Evolutionary conservation across 2,797 vertebrate species (phyloP).

Genomic region (Harpagifer antarcticus): DNA sequence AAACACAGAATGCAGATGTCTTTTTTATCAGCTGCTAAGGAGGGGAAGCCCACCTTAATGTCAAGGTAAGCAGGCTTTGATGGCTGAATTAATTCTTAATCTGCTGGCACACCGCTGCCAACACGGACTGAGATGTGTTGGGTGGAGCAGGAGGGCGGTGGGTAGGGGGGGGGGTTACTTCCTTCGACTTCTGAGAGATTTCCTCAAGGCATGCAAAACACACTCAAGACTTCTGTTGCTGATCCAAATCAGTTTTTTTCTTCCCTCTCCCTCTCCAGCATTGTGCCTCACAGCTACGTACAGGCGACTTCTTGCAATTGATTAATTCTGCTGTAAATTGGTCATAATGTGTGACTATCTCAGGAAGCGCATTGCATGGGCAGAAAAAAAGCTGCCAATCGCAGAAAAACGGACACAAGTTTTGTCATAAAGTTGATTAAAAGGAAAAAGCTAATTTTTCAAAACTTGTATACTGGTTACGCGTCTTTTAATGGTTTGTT

Average conservation of each 20-base stretch:
- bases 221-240: constrained; percentile 73
- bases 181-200: constrained; percentile 77
- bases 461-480: neutral
- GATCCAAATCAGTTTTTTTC: constrained; percentile 73
- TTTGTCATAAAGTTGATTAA: constrained; percentile 47
- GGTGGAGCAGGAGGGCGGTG: constrained; percentile 34
- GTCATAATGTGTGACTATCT: constrained; percentile 79
- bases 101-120: constrained; percentile 63
- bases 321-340: constrained; percentile 77
- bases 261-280: constrained; percentile 43
- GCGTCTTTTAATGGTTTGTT: neutral
- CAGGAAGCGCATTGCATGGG: constrained; percentile 37
- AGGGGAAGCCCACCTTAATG: constrained; percentile 67
- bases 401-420: constrained; percentile 43
- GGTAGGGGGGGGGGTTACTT: constrained; percentile 29
- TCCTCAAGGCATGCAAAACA: constrained; percentile 77
- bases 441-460: constrained; percentile 14
- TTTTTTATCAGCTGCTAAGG: constrained; percentile 55
- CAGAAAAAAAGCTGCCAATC: constrained; percentile 30
- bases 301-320: constrained; percentile 66
- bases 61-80: constrained; percentile 78
- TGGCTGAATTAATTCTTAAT: constrained; percentile 75
- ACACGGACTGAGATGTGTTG: constrained; percentile 48
- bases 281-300: constrained; percentile 67
- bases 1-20: constrained; percentile 63